phyloP scores from a whole-genome alignment of 2,888 invertebrate species.

The Hyposoter dolosus region DNA sequence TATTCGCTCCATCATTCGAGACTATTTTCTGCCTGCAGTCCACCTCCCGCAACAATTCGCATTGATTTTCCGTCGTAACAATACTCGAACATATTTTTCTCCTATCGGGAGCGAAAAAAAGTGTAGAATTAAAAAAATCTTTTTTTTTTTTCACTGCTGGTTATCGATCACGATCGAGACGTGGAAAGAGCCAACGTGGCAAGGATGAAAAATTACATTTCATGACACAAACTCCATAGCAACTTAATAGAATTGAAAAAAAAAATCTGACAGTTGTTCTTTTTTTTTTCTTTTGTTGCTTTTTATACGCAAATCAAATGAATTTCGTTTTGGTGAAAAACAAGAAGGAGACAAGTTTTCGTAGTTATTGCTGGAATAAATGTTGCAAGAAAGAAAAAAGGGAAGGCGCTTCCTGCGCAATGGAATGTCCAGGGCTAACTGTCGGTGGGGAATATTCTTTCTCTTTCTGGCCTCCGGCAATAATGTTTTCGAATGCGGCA shows the following conservation, averaged over 20 bases:
- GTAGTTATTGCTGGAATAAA: constrained; percentile 15
- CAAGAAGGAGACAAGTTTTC: neutral
- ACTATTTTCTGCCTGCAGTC: neutral
- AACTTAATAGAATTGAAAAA: no score
- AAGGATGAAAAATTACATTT: neutral
- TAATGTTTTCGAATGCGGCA: constrained; percentile 73
- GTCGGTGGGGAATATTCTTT: neutral
- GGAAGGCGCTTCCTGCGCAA: constrained; percentile 44
- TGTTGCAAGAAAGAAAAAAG: neutral
- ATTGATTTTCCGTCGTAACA: constrained; percentile 26
- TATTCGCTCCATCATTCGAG: constrained; percentile 5
- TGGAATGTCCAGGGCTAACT: constrained; percentile 46
- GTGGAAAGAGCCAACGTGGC: neutral
- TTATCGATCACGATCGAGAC: neutral
- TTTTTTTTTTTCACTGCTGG: neutral
- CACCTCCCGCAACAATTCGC: neutral
- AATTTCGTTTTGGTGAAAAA: neutral
- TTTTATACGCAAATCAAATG: neutral
- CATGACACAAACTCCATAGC: neutral
- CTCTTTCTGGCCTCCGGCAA: constrained; percentile 70
- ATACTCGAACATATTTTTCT: constrained; percentile 3
- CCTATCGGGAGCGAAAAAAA: neutral
- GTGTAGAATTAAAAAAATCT: neutral
- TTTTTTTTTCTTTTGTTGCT: neutral
- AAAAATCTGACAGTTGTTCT: neutral